These are phyloP conservation scores for Agrotis exclamationis DNA, from an alignment of 2,888 invertebrate species.

Conservation along the genomic window DNA sequence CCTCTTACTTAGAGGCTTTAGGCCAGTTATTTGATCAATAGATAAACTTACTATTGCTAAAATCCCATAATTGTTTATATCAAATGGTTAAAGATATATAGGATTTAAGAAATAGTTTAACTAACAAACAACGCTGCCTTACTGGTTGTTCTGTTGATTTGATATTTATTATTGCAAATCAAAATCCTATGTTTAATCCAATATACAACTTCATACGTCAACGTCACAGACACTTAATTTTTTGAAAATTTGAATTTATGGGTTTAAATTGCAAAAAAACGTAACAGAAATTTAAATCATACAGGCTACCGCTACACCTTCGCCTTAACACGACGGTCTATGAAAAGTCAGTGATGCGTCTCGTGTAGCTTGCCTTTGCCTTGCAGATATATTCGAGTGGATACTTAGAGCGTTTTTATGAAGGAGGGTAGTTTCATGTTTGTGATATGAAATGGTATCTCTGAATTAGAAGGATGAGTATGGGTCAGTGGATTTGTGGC, in stretches of 20 bases:
- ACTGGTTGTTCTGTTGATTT: too few species aligned
- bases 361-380: constrained; percentile 74
- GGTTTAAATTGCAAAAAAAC: neutral
- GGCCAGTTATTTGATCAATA: too few species aligned
- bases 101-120: too few species aligned
- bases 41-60: too few species aligned
- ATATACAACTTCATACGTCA: neutral
- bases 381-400: constrained; percentile 73
- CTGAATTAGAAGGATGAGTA: constrained; percentile 47
- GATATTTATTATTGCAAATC: neutral
- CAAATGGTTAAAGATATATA: too few species aligned
- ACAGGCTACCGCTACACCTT: neutral
- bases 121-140: too few species aligned
- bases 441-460: constrained; percentile 55
- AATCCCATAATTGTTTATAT: too few species aligned
- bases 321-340: constrained; percentile 75
- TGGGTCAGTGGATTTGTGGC: constrained; percentile 39
- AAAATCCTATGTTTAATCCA: too few species aligned
- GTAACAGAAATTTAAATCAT: neutral
- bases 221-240: neutral
- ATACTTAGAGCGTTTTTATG: constrained; percentile 70
- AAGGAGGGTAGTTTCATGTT: constrained; percentile 67
- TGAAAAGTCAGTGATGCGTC: constrained; percentile 85
- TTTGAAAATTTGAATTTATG: too few species aligned
- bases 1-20: too few species aligned